Conservation (phyloP, 1,140 invertebrate genomes). For the Bradysia coprophila region DNA sequence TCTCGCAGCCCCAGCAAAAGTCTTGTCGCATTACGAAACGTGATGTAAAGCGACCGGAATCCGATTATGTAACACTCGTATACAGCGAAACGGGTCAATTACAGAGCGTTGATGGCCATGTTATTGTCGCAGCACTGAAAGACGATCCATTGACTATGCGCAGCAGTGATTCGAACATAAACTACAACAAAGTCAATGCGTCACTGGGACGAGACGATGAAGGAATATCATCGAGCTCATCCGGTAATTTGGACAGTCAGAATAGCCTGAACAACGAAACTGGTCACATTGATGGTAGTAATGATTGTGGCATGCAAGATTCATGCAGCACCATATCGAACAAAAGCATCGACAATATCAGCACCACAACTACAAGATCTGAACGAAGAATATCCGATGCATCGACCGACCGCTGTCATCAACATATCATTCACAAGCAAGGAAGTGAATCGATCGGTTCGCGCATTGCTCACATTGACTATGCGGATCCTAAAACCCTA, state of each 20-base stretch:
- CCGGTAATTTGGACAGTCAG: neutral
- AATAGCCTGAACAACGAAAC: no score
- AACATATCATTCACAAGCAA: constrained; percentile 41
- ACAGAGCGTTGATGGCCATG: constrained; percentile 12
- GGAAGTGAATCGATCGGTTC: constrained; percentile 66
- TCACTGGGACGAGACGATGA: neutral
- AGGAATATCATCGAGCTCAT: neutral
- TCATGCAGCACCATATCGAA: neutral
- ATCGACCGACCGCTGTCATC: constrained; percentile 15
- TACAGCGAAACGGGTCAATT: constrained; percentile 16
- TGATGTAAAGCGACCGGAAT: constrained; percentile 13
- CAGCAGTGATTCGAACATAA: constrained; percentile 4
- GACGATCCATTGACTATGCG: neutral
- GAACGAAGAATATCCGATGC: constrained; percentile 20
- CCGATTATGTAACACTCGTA: constrained; percentile 22
- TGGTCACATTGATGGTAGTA: no score
- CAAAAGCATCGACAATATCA: neutral
- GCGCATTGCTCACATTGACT: constrained; percentile 70
- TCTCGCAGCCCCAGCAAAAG: constrained; percentile 14
- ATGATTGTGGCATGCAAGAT: neutral
- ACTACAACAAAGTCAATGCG: neutral
- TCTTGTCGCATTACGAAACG: constrained; percentile 8
- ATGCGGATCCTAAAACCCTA: constrained; percentile 55
- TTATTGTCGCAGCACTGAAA: neutral
- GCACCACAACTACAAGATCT: constrained; percentile 6